Percentiles rank a stretch among this genome's conserved stretches.
Conservation (phyloP, 2,888 invertebrate genomes). For the Meteorus cinctellus region DNA sequence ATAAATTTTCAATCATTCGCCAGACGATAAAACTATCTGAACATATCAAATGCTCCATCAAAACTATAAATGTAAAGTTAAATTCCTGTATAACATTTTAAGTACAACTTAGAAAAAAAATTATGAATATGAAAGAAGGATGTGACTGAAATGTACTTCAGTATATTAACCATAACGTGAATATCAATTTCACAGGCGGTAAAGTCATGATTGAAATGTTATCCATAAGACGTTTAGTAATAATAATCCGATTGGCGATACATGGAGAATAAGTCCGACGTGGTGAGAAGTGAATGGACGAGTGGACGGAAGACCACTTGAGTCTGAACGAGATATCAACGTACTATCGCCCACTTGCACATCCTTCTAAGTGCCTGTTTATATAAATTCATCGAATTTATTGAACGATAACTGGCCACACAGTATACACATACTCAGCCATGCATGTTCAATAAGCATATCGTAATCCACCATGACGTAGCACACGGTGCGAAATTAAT, state of each 20-base stretch:
- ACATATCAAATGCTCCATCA: no score
- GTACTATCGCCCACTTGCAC: background rate
- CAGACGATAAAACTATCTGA: no score
- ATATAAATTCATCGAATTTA: constrained; percentile 65
- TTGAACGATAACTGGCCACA: constrained; percentile 52
- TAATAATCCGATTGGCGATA: constrained; percentile 8
- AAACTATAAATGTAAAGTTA: no score
- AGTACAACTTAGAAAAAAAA: no score
- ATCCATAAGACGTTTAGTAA: constrained; percentile 1
- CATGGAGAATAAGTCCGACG: constrained; percentile 25
- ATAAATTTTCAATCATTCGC: no score
- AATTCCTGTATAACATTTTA: no score
- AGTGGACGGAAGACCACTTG: background rate
- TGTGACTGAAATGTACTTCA: background rate
- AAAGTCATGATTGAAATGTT: constrained; percentile 32
- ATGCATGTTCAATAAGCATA: constrained; percentile 25
- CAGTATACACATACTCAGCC: constrained; percentile 8
- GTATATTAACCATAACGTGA: background rate
- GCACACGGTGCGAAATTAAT: constrained; percentile 38
- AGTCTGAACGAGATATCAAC: constrained; percentile 20
- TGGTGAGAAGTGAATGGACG: constrained; percentile 9
- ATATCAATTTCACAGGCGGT: background rate
- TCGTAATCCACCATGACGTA: constrained; percentile 38
- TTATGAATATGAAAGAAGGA: background rate
- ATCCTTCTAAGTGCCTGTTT: constrained; percentile 61